phyloP scores from a whole-genome alignment of 2,113 vertebrate genomes.

The Heterocephalus glaber region DNA sequence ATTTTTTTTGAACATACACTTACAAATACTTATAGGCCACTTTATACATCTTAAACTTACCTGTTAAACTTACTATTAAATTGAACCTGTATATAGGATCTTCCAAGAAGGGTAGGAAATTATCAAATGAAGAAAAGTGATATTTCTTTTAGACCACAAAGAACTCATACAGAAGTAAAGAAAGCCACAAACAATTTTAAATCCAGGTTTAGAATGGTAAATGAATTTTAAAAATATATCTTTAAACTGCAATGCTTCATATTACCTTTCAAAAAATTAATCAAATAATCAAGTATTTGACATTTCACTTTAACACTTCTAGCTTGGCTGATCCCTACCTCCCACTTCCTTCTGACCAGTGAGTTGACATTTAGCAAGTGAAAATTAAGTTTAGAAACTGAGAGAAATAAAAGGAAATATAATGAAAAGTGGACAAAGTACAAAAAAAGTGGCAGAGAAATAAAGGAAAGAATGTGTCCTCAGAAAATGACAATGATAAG shows the following conservation, averaged over 20 bases:
- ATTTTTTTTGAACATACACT: background rate
- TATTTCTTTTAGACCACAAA: conserved; percentile 24
- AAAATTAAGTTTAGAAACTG: background rate
- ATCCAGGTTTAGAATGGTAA: background rate
- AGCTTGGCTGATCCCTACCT: background rate
- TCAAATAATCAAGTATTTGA: background rate
- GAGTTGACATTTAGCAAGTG: conserved; percentile 31
- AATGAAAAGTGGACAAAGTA: background rate
- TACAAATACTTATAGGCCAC: no score
- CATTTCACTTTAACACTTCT: background rate
- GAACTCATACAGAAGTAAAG: background rate
- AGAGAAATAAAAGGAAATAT: background rate
- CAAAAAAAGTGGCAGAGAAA: background rate
- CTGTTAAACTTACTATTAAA: background rate
- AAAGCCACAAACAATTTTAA: background rate
- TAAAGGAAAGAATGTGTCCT: background rate
- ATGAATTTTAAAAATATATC: background rate
- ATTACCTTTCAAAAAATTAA: background rate
- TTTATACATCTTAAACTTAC: background rate
- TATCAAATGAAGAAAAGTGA: background rate
- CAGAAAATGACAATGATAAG: background rate
- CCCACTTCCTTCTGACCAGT: background rate
- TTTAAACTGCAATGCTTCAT: background rate
- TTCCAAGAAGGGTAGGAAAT: background rate
- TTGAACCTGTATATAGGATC: background rate